Evolutionary conservation across 2,888 invertebrate species (phyloP), one percentile per base, ranked within the genome.

Genomic region (Lasioglossum calceatum): DNA sequence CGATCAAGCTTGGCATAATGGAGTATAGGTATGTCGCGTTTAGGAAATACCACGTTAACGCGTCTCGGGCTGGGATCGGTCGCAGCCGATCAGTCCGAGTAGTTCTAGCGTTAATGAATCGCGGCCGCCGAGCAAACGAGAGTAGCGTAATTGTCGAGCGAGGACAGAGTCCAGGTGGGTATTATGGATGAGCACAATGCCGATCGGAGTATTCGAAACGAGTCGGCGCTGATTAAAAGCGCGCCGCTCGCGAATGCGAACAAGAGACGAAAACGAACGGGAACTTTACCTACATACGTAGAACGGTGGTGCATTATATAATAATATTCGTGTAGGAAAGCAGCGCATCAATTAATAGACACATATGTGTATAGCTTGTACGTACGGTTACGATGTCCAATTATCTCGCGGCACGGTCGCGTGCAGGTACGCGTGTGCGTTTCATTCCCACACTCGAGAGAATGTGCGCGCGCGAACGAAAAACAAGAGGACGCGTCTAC

Each of bases 301-400:
- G 61, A 42, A 67, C 23, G 61, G 54, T 32, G 27, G 67, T n/a
- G 42, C 42, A 73, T 79, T 82, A 67, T 82, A 64, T 74, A 82
- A 82, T 67, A 54, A 79, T 79, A 70, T 76, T 32, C 73, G 50
- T 67, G 82, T 74, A 74, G 73, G 27, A 79, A 67, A 50, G 73
- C 79, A 73, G 42, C 73, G 82, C 79, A 74, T 82, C 72, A 54
- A 78, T 82, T 73, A 54, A 74, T 72, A 82, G 73, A 73, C 58
- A 42, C n/a, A 42, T 78, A 58, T 44, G 58, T 58, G 72, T 81
- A 77, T 76, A 73, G 72, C 72, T 72, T 77, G 72, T 64, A 76
- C 77, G 72, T 64, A 76, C 67, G 74, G 67, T 77, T 74, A 75
- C 58, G 61, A 42, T 75, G 67, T 83, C 42, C 75, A 78, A 67